Evolutionary conservation across 1,140 invertebrate species (phyloP).

Genomic region (Aphelenchoides besseyi): DNA sequence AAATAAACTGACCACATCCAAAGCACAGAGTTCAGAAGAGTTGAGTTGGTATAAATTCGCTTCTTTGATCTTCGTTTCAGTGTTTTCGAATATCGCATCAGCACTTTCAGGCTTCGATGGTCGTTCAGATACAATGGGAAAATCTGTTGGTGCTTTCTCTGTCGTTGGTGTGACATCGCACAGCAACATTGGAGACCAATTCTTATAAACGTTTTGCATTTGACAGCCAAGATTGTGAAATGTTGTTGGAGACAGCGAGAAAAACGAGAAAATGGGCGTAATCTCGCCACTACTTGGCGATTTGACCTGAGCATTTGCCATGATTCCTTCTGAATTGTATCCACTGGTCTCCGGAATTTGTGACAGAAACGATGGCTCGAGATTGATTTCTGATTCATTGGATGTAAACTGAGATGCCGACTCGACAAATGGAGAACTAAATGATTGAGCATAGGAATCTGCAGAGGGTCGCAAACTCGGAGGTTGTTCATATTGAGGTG

Average conservation of each 20-base stretch:
- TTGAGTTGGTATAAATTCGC: constrained; percentile 43
- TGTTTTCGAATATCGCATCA: too few species aligned
- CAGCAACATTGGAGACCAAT: background rate
- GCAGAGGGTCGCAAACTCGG: background rate
- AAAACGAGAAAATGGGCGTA: background rate
- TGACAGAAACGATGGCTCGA: background rate
- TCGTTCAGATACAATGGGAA: too few species aligned
- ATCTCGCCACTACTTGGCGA: background rate
- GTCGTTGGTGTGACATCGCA: too few species aligned
- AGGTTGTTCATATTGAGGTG: background rate
- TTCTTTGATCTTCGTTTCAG: constrained; percentile 23
- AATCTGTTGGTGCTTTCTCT: too few species aligned
- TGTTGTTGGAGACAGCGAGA: background rate
- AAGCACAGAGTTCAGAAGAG: constrained; percentile 35
- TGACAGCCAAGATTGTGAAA: background rate
- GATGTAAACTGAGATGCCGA: background rate
- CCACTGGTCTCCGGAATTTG: background rate
- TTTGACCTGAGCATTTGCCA: background rate
- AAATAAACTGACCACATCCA: too few species aligned
- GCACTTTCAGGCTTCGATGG: too few species aligned
- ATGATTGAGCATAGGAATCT: background rate
- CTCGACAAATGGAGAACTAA: background rate
- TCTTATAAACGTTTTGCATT: background rate
- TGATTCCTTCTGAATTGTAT: background rate
- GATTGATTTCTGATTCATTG: background rate